A percentile compares a stretch with the other conserved stretches of the same genome.
phyloP scores from a whole-genome alignment of 2,113 vertebrate species.

The Carassius carassius region DNA sequence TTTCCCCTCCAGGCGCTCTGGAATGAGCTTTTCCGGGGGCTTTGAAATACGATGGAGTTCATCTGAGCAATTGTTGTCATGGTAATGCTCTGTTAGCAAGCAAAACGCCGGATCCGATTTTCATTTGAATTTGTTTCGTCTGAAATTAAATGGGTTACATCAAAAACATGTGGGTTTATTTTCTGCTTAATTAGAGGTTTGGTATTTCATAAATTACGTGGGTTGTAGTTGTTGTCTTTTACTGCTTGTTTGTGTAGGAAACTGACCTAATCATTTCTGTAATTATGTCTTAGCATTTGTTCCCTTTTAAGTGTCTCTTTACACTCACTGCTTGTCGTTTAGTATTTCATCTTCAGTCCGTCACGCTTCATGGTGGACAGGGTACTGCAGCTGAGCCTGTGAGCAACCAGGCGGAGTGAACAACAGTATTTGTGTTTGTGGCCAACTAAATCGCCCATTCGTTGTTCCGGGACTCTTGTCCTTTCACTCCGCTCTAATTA shows the following conservation, averaged over 20 bases:
- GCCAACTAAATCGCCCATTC: constrained; percentile 39
- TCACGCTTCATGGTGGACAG: background rate
- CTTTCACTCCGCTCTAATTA: constrained; percentile 60
- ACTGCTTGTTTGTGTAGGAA: background rate
- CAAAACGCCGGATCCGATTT: background rate
- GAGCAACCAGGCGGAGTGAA: background rate
- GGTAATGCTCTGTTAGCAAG: background rate
- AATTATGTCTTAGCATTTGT: constrained; percentile 2
- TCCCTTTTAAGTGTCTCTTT: constrained; percentile 1
- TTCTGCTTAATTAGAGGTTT: background rate
- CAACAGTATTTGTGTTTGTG: constrained; percentile 25
- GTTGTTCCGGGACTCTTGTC: constrained; percentile 34
- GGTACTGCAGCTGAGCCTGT: background rate
- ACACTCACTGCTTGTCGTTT: background rate
- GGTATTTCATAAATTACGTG: background rate
- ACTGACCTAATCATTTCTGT: background rate
- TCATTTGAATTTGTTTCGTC: background rate
- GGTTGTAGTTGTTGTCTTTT: background rate
- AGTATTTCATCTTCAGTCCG: background rate
- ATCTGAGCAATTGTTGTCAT: constrained; percentile 2
- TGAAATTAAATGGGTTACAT: constrained; percentile 10
- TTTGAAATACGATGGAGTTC: background rate
- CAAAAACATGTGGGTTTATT: constrained; percentile 2
- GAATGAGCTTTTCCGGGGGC: background rate
- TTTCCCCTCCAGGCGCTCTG: constrained; percentile 10